Evolutionary conservation across 2,797 vertebrate genomes (phyloP).

Genomic region (Intellagama lesueurii): DNA sequence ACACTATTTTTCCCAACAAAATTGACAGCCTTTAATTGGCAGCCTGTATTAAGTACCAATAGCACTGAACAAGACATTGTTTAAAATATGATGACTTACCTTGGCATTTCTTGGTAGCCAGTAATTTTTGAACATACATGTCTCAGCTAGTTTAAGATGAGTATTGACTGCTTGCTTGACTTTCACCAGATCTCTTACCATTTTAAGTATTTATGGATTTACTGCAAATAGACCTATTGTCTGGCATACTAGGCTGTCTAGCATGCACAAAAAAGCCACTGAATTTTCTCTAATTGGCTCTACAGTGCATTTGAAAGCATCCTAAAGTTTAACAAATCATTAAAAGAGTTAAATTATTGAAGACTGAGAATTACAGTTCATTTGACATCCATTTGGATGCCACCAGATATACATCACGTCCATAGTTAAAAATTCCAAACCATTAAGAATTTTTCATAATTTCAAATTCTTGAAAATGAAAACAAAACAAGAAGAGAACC

Average conservation of each 20-base stretch:
- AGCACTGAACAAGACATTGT: no score
- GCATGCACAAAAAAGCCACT: slow-evolving; percentile 38
- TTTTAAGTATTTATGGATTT: slow-evolving; percentile 58
- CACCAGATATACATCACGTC: not conserved
- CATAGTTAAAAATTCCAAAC: not conserved
- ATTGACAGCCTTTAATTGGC: no score
- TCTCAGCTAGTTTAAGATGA: no score
- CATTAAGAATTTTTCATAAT: not conserved
- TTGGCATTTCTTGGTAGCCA: no score
- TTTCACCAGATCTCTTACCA: slow-evolving; percentile 64
- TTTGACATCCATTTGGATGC: not conserved
- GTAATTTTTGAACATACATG: no score
- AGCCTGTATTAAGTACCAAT: no score
- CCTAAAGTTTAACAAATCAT: no score
- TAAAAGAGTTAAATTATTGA: no score
- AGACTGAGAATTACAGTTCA: not conserved
- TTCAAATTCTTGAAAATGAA: not conserved
- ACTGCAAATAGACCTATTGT: slow-evolving; percentile 51
- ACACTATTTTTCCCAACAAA: no score
- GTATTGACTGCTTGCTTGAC: not conserved
- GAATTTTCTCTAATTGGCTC: slow-evolving; percentile 24
- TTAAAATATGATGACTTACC: no score
- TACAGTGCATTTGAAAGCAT: not conserved
- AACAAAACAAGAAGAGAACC: not conserved
- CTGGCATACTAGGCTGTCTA: slow-evolving; percentile 34